Conservation (phyloP, 64 coral and sea anemone genomes). For the Stichodactyla mertensii region DNA sequence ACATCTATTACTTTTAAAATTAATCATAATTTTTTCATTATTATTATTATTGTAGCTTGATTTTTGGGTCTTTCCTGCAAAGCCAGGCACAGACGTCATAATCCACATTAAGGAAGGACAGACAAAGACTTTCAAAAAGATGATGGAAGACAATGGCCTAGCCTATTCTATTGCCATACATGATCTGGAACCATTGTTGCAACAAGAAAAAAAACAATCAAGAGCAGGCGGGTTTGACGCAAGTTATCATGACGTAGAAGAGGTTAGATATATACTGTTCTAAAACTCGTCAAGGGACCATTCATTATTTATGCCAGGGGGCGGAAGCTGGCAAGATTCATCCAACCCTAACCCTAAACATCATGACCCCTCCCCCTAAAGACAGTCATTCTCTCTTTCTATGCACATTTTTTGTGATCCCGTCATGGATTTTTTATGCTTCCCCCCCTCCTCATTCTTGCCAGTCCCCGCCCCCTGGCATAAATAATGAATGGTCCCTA, state of each 20-base stretch:
- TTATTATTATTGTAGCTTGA: conserved; percentile 43
- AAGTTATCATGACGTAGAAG: conserved; percentile 50
- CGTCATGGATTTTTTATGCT: no score
- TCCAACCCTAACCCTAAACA: no score
- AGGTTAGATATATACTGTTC: conserved; percentile 24
- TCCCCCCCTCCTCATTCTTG: no score
- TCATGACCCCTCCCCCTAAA: no score
- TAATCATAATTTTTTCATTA: background rate
- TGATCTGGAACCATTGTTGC: conserved; percentile 27
- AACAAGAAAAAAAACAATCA: conserved; percentile 32
- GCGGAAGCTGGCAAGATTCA: no score
- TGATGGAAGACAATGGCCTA: conserved; percentile 40
- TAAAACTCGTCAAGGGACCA: no score
- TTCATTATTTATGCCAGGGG: no score
- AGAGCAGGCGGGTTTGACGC: conserved; percentile 64
- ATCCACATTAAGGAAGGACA: conserved; percentile 40
- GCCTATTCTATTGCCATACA: conserved; percentile 1
- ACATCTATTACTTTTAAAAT: background rate
- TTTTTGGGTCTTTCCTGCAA: conserved; percentile 68
- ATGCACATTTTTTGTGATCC: no score
- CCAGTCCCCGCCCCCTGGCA: no score
- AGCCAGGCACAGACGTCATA: conserved; percentile 34
- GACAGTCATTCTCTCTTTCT: no score
- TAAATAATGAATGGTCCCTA: no score
- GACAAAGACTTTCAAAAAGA: conserved; percentile 21